Evolutionary conservation across 2,113 vertebrate genomes (phyloP).

Genomic region (Pachypanchax playfairii): DNA sequence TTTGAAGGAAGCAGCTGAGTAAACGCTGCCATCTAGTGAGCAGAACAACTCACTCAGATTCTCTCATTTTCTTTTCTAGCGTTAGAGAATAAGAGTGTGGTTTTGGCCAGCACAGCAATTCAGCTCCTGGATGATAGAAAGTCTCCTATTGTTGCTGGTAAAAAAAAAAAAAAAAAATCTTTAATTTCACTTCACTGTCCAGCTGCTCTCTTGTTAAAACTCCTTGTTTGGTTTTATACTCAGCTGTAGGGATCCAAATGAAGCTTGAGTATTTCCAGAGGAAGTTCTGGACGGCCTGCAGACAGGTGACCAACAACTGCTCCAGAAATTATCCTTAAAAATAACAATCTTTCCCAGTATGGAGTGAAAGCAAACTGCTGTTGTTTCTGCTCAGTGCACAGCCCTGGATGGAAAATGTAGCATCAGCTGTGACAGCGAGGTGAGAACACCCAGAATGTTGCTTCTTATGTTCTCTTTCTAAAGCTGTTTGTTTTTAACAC

Average conservation of each 20-base stretch:
- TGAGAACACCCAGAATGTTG: conserved; percentile 63
- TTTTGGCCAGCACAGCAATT: conserved; percentile 95
- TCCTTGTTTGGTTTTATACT: conserved; percentile 1
- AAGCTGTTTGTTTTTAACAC: neutral
- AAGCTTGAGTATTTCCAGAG: conserved; percentile 98
- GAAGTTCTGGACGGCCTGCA: conserved; percentile 98
- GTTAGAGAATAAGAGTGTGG: conserved; percentile 93
- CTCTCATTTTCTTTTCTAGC: conserved; percentile 27
- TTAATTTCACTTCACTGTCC: neutral
- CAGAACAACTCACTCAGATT: conserved; percentile 2
- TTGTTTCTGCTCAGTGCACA: conserved; percentile 83
- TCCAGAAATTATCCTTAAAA: neutral
- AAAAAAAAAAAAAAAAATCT: no score
- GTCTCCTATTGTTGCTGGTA: conserved; percentile 96
- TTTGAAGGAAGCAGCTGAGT: neutral
- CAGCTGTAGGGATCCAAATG: conserved; percentile 99
- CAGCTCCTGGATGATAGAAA: conserved; percentile 95
- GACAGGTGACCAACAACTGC: conserved; percentile 84
- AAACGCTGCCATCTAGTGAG: conserved; percentile 61
- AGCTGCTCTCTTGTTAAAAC: neutral
- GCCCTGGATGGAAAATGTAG: conserved; percentile 94
- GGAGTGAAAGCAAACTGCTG: neutral
- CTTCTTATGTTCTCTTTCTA: neutral
- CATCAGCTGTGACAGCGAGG: conserved; percentile 94
- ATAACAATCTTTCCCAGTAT: neutral